Evolutionary conservation across 2,113 vertebrate genomes (phyloP), one percentile per base, ranked within the genome.

Genomic region (Lagopus muta): DNA sequence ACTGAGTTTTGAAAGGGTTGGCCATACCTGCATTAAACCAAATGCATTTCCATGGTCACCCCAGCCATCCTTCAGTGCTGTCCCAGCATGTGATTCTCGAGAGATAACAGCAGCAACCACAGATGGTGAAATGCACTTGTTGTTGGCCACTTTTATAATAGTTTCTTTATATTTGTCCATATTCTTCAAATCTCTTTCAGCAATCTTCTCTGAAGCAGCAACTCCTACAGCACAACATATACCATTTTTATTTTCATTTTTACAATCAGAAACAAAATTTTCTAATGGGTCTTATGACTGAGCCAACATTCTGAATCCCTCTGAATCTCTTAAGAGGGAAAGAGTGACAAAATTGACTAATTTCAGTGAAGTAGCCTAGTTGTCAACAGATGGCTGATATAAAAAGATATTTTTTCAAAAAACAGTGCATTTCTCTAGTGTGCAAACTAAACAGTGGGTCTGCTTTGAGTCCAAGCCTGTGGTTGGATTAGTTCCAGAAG

Each of bases 21-120:
- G 38, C 24, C 10, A 11, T 92, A 98, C 97, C 97, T 98, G 97
- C 98, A 98, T 98, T 91, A 98, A 90, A 14, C 97, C 97, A 73
- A 98, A 98, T 20, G 28, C 97, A 45, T 97, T 97, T 27, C 97
- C 90, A 0, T 75, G 42, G 87, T 98, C 95, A 27, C 97, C 96
- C 97, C 97, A 97, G 52, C 97, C 76, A 0, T 97, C 11, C 8
- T 69, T 6, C 32, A 98, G 93, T 30, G 30, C 47, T 2, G 74
- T 43, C 40, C 98, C 98, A 8, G 96, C 97, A 0, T 97, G 97
- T 2, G 98, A 97, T 92, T 98, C 98, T 81, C 98, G 95, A 76
- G 98, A 98, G 52, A 97, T 97, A 58, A 98, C 95, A 19, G 67
- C 97, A 18, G 97, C 96, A 14, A 97, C 97, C 67, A 98, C 18